These are phyloP conservation scores for Pelodytes ibericus DNA, from an alignment of 2,797 vertebrate species.

Conservation along the genomic window DNA sequence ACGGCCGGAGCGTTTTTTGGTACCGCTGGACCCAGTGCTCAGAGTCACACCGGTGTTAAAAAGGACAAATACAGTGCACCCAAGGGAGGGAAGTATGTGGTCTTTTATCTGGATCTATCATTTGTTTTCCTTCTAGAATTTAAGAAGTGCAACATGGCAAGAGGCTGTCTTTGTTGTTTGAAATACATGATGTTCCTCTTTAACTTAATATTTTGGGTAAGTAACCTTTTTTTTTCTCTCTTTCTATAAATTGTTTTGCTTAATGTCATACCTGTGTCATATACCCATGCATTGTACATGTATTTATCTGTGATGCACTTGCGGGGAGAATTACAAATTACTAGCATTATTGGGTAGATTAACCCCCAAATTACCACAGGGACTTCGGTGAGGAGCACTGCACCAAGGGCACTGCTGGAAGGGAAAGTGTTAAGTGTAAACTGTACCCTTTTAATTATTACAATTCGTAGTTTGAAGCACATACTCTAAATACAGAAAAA, in stretches of 20 bases:
- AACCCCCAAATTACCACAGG: too few relatives aligned
- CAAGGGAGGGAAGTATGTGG: slow-evolving; percentile 97
- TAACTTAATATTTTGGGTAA: slow-evolving; percentile 99
- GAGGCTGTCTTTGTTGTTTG: slow-evolving; percentile 97
- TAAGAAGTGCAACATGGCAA: slow-evolving; percentile 99
- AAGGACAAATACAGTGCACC: slow-evolving; percentile 86
- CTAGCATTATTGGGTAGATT: too few relatives aligned
- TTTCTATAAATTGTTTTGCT: background rate
- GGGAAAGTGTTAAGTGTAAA: too few relatives aligned
- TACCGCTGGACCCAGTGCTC: slow-evolving; percentile 81
- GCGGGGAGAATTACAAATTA: too few relatives aligned
- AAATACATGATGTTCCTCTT: slow-evolving; percentile 99
- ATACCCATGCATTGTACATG: too few relatives aligned
- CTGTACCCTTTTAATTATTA: too few relatives aligned
- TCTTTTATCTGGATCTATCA: slow-evolving; percentile 99
- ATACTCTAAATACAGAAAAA: too few relatives aligned
- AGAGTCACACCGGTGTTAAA: slow-evolving; percentile 68
- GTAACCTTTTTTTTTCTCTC: slow-evolving; percentile 64
- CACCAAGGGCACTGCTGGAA: too few relatives aligned
- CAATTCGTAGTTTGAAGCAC: too few relatives aligned
- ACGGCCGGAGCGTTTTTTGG: slow-evolving; percentile 97
- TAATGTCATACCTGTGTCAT: background rate
- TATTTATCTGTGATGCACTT: too few relatives aligned
- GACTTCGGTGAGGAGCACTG: too few relatives aligned
- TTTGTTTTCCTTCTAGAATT: slow-evolving; percentile 99